Evolutionary conservation across 1,140 invertebrate genomes (phyloP).

Genomic region (Oryzaephilus surinamensis): DNA sequence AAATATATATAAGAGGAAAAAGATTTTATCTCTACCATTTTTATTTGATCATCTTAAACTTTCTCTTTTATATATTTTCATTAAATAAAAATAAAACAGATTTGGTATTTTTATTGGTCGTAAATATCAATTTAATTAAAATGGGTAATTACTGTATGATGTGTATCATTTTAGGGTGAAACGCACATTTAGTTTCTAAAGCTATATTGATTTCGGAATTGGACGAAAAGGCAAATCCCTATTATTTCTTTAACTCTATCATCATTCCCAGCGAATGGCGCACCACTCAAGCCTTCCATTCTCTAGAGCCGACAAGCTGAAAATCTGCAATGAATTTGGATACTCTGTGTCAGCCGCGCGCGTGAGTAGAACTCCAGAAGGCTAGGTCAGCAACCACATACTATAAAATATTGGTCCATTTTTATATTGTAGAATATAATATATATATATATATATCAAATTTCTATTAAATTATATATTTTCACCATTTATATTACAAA

Average conservation of each 20-base stretch:
- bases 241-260: constrained; percentile 35
- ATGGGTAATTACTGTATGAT: no score
- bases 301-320: constrained; percentile 33
- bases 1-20: no score
- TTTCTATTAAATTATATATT: no score
- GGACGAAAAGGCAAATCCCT: constrained; percentile 29
- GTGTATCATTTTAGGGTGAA: constrained; percentile 12
- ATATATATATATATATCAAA: no score
- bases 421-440: no score
- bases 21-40: no score
- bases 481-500: no score
- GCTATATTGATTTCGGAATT: constrained; percentile 28
- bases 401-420: constrained; percentile 12
- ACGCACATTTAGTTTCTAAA: constrained; percentile 20
- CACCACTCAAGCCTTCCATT: constrained; percentile 31
- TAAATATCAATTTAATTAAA: no score
- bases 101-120: no score
- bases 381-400: constrained; percentile 20
- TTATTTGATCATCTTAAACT: no score
- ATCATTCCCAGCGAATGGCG: constrained; percentile 31
- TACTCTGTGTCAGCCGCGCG: constrained; percentile 27
- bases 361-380: constrained; percentile 22
- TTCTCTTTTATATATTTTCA: no score
- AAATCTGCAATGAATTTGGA: constrained; percentile 38
- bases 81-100: no score